These are phyloP conservation scores for Micrastur ruficollis DNA, from an alignment of 2,797 vertebrate genomes.

Conservation along the genomic window DNA sequence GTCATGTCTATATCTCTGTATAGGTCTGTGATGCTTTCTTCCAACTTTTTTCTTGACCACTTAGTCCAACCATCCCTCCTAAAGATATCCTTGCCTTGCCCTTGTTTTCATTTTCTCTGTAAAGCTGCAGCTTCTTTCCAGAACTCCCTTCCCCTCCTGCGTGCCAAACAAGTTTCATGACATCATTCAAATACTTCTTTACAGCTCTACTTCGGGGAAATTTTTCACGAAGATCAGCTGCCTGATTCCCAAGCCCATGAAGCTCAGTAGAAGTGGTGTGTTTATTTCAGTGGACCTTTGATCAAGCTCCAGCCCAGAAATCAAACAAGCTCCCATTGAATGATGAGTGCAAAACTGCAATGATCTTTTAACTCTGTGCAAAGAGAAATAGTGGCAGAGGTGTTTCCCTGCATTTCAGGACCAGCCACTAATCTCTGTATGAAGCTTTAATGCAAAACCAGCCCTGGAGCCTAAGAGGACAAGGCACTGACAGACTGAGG, in stretches of 20 bases:
- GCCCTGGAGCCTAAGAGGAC: background rate
- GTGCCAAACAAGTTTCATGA: background rate
- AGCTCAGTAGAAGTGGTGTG: background rate
- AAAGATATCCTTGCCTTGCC: background rate
- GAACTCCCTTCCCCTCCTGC: background rate
- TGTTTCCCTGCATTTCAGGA: background rate
- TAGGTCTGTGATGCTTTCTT: background rate
- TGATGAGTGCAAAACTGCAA: background rate
- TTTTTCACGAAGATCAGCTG: background rate
- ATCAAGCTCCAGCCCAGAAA: background rate
- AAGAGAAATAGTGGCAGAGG: background rate
- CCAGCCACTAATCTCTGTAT: background rate
- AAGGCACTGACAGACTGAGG: background rate
- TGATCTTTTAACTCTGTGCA: background rate
- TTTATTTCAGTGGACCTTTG: background rate
- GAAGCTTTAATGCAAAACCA: background rate
- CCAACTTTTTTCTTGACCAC: background rate
- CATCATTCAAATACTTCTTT: background rate
- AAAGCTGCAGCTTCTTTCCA: background rate
- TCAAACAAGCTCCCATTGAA: background rate
- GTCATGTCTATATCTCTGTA: background rate
- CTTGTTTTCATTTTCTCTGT: background rate
- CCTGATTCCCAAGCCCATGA: background rate
- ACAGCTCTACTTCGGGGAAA: background rate
- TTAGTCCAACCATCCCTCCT: background rate